A percentile compares a stretch with the other conserved stretches of the same genome.
phyloP scores from a whole-genome alignment of 2,888 invertebrate species.

The Aphodius sticticus region DNA sequence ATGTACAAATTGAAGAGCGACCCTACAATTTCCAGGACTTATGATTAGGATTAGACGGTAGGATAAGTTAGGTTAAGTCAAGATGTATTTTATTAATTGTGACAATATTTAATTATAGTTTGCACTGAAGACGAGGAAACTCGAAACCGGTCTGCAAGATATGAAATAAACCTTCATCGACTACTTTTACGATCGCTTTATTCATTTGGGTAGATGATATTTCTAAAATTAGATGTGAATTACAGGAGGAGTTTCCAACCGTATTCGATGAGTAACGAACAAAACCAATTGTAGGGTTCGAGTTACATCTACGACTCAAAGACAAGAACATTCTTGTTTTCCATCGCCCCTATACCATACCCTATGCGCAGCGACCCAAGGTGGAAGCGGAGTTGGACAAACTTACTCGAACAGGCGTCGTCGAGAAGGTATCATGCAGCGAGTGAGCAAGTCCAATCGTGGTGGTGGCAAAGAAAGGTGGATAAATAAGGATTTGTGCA shows the following conservation, averaged over 20 bases:
- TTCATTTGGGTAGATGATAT: too few relatives aligned
- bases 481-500: conserved; percentile 43
- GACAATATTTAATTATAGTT: too few relatives aligned
- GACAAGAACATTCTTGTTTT: not conserved
- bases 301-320: not conserved
- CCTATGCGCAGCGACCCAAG: not conserved
- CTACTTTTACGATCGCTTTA: too few relatives aligned
- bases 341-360: conserved; percentile 11
- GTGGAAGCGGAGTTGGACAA: not conserved
- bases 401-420: not conserved
- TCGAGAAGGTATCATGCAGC: not conserved
- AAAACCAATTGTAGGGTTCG: not conserved
- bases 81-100: too few relatives aligned
- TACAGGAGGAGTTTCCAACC: conserved; percentile 1
- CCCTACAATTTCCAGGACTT: too few relatives aligned
- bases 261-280: not conserved
- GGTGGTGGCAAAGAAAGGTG: conserved; percentile 14
- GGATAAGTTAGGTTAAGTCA: too few relatives aligned
- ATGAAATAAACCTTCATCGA: too few relatives aligned
- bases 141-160: too few relatives aligned
- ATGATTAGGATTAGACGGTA: too few relatives aligned
- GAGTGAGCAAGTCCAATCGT: conserved; percentile 27
- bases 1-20: too few relatives aligned
- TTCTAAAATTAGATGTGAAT: not conserved
- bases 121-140: too few relatives aligned